Conservation (phyloP, 1,140 invertebrate genomes). For the Formica exsecta region DNA sequence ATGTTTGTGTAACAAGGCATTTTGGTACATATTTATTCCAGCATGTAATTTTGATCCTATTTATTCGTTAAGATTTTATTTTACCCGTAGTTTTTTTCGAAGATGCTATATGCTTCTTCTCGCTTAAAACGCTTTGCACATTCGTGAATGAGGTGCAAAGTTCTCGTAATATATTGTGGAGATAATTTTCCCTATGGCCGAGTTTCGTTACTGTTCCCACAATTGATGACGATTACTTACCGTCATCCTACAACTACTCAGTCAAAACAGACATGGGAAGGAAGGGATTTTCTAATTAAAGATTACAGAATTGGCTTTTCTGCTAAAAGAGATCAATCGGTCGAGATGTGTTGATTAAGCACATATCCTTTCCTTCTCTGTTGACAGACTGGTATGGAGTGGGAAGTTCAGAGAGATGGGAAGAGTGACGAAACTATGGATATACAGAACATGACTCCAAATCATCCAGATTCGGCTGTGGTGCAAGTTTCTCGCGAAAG, state of each 20-base stretch:
- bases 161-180: slow-evolving; percentile 43
- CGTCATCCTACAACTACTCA: slow-evolving; percentile 68
- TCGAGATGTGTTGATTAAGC: slow-evolving; percentile 83
- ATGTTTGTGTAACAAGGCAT: slow-evolving; percentile 18
- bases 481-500: slow-evolving; percentile 80
- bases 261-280: slow-evolving; percentile 80
- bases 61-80: slow-evolving; percentile 9
- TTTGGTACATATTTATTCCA: slow-evolving; percentile 50
- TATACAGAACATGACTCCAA: slow-evolving; percentile 77
- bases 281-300: slow-evolving; percentile 81
- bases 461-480: slow-evolving; percentile 73
- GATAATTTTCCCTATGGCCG: slow-evolving; percentile 43
- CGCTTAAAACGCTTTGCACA: slow-evolving; percentile 25
- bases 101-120: slow-evolving; percentile 34
- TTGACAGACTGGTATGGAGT: slow-evolving; percentile 88
- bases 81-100: not conserved
- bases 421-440: slow-evolving; percentile 84
- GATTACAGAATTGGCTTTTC: slow-evolving; percentile 76
- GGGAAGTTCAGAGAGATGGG: slow-evolving; percentile 81
- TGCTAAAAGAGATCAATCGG: slow-evolving; percentile 71
- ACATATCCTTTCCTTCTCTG: slow-evolving; percentile 90
- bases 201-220: slow-evolving; percentile 79
- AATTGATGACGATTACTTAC: slow-evolving; percentile 54
- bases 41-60: slow-evolving; percentile 38
- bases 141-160: slow-evolving; percentile 45